Conservation (phyloP, 2,113 vertebrate genomes). For the Bothrops jararaca region DNA sequence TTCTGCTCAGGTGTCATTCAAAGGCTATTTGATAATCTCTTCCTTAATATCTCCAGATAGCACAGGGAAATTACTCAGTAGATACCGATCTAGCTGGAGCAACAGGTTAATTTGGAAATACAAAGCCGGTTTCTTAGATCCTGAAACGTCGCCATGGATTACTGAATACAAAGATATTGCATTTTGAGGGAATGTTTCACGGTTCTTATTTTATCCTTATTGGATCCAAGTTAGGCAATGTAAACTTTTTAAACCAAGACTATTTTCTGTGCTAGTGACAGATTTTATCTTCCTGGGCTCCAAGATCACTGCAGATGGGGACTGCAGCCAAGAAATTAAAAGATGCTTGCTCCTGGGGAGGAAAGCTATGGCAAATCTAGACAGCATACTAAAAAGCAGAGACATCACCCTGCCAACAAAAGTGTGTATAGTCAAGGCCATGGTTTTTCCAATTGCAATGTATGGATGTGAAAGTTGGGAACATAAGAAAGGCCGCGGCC, state of each 20-base stretch:
- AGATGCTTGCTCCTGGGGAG: too few relatives aligned
- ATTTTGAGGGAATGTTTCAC: conserved; percentile 41
- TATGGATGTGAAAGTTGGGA: too few relatives aligned
- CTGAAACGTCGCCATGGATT: not conserved
- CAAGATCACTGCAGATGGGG: too few relatives aligned
- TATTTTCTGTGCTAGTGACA: not conserved
- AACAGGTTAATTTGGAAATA: not conserved
- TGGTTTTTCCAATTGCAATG: too few relatives aligned
- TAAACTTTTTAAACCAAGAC: conserved; percentile 31
- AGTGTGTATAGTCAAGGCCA: too few relatives aligned
- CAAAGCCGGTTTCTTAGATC: not conserved
- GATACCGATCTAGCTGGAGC: not conserved
- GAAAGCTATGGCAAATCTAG: too few relatives aligned
- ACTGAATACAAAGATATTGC: not conserved
- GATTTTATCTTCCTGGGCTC: too few relatives aligned
- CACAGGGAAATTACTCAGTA: not conserved
- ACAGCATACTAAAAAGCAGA: too few relatives aligned
- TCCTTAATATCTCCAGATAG: not conserved
- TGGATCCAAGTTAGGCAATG: conserved; percentile 26
- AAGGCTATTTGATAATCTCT: not conserved
- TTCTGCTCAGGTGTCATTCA: not conserved
- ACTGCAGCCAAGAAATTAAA: too few relatives aligned
- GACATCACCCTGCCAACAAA: too few relatives aligned
- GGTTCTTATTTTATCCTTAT: conserved; percentile 35
- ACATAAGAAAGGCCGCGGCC: too few relatives aligned